phyloP scores from a whole-genome alignment of 2,888 invertebrate species.

The Aethes cnicana region DNA sequence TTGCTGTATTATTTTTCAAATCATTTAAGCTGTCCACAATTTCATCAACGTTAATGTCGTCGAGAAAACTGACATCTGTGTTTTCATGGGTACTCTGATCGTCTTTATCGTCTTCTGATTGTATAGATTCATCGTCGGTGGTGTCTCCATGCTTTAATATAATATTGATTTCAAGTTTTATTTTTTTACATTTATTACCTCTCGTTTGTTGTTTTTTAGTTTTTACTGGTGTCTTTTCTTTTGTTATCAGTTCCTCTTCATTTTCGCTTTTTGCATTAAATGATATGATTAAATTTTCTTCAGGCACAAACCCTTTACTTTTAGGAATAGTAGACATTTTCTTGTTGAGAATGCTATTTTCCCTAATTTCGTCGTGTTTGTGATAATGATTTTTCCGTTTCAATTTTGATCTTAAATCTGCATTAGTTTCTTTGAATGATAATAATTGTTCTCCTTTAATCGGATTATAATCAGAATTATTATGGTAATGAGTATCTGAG shows the following conservation, averaged over 20 bases:
- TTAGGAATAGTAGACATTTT: constrained; percentile 7
- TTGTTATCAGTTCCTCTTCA: constrained; percentile 18
- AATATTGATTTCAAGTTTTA: constrained; percentile 55
- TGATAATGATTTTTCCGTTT: constrained; percentile 32
- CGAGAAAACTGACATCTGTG: constrained; percentile 60
- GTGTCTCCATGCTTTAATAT: constrained; percentile 36
- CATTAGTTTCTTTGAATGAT: constrained; percentile 9
- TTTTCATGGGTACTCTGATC: constrained; percentile 32
- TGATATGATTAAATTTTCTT: constrained; percentile 43
- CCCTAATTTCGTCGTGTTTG: constrained; percentile 9
- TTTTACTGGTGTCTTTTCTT: constrained; percentile 30
- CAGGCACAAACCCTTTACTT: constrained; percentile 11
- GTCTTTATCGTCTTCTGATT: constrained; percentile 34
- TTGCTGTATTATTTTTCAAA: constrained; percentile 32
- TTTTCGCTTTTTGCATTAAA: constrained; percentile 31
- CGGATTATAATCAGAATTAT: not conserved
- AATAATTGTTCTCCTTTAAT: not conserved
- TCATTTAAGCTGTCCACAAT: constrained; percentile 55
- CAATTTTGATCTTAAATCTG: constrained; percentile 43
- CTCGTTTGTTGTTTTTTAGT: constrained; percentile 32
- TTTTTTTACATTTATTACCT: constrained; percentile 38
- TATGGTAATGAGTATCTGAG: not conserved
- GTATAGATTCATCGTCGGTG: constrained; percentile 31
- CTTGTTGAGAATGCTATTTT: not conserved
- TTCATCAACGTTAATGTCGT: constrained; percentile 65